Evolutionary conservation across 2,888 invertebrate genomes (phyloP).

Genomic region (Dendrolimus houi): DNA sequence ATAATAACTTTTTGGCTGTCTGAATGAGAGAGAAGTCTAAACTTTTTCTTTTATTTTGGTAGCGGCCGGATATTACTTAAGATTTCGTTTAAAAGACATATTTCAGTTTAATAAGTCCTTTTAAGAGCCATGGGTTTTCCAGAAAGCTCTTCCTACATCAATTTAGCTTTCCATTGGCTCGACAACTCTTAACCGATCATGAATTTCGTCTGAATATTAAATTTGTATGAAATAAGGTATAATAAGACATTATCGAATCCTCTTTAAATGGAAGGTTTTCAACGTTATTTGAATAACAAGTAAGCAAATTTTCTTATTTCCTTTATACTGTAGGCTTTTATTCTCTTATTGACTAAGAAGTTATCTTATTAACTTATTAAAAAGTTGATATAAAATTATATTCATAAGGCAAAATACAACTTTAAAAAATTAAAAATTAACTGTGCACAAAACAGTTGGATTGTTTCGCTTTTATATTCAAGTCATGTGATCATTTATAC

Average conservation of each 20-base stretch:
- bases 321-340: background rate
- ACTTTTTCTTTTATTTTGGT: no score
- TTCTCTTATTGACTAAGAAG: background rate
- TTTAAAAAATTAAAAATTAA: no score
- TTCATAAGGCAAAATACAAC: no score
- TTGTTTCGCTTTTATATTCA: no score
- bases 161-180: background rate
- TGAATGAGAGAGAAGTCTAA: no score
- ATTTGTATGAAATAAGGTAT: conserved; percentile 8
- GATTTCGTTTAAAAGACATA: background rate
- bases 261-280: background rate
- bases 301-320: conserved; percentile 1
- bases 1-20: no score
- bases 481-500: no score
- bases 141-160: background rate
- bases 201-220: conserved; percentile 4
- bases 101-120: background rate
- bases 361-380: background rate
- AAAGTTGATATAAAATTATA: no score
- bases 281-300: background rate
- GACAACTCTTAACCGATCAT: background rate
- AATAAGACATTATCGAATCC: conserved; percentile 5
- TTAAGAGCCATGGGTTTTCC: background rate
- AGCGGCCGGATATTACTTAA: no score
- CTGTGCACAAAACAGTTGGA: no score